Base-by-base conservation (phyloP, 2,797 vertebrate species). In the Poliocrania exsul region DNA sequence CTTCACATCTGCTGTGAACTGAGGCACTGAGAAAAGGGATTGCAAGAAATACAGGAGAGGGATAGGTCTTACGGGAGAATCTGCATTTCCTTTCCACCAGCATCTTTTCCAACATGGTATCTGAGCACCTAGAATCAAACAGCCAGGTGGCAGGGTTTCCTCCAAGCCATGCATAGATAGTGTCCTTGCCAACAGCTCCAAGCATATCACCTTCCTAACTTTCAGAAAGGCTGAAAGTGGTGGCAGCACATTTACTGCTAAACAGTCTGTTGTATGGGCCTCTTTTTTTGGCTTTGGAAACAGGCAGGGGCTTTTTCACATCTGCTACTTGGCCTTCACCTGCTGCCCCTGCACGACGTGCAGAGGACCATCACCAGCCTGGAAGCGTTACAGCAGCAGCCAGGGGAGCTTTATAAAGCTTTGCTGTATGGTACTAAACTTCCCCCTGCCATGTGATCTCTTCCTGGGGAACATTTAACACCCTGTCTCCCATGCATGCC, bases 391-490 rank as follows among this genome's bases (percentile, higher is more conserved):
- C 40, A 78, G 75, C 80, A 90, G 86, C 89, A 75, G 62, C 81
- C 85, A 69, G 18, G 60, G 66, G 77, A 65, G 73, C 82, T 95
- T 86, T 91, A 73, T 88, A 89, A 77, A 96, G 71, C 77, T 86
- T 84, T 86, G 70, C 81, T 75, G 40, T 78, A 25, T 1, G 4
- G 91, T 93, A 89, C 73, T 91, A 78, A 95, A 91, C 89, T 95
- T 94, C 92, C 42, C 91, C 54, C 62, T 81, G 81, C 92, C 94
- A 83, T 96, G 91, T 96, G 94, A 96, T 81, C 92, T 87, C 88
- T 92, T 94, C 91, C 79, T 87, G 87, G 88, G 92, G 92, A 97
- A 90, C 89, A 91, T 94, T 93, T 96, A 94, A 81, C 95, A 95
- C 95, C 77, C 86, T 13, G n/a, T 97, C 93, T 96, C 92, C 93